phyloP scores from a whole-genome alignment of 37 sponge, comb jelly and placozoan species.

The Diacarnus erythraeanus region DNA sequence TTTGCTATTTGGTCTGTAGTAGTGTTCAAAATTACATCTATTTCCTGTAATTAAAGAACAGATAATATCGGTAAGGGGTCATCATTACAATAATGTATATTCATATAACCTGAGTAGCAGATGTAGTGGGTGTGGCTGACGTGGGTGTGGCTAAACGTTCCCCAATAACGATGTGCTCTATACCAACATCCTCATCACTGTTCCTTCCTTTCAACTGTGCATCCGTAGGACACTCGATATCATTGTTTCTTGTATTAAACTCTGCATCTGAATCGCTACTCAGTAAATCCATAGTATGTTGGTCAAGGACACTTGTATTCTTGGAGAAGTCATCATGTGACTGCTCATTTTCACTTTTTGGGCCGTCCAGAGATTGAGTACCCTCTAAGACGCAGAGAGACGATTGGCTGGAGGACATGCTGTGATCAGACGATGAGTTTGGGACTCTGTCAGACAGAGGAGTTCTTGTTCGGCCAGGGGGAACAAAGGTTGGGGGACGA shows the following conservation, averaged over 20 bases:
- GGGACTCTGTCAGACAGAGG: not conserved
- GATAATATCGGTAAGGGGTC: not conserved
- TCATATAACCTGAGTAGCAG: not conserved
- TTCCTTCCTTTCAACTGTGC: too few species aligned
- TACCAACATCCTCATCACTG: too few species aligned
- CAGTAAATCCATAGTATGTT: too few species aligned
- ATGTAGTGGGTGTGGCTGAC: not conserved
- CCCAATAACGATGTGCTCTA: not conserved
- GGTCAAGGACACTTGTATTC: too few species aligned
- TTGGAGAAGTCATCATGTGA: too few species aligned
- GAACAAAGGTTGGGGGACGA: not conserved
- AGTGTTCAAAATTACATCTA: not conserved
- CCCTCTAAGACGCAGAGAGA: too few species aligned
- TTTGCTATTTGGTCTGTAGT: conserved; percentile 9
- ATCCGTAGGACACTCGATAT: too few species aligned
- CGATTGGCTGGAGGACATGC: too few species aligned
- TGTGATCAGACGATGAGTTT: not conserved
- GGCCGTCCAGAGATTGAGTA: too few species aligned
- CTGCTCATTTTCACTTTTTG: too few species aligned
- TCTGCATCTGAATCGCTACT: too few species aligned
- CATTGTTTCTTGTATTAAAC: too few species aligned
- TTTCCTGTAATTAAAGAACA: not conserved
- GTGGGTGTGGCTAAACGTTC: not conserved
- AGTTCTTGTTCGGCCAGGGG: not conserved
- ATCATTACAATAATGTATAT: not conserved